Conservation (phyloP, 2,797 vertebrate genomes). For the Melanotaenia nigrans region DNA sequence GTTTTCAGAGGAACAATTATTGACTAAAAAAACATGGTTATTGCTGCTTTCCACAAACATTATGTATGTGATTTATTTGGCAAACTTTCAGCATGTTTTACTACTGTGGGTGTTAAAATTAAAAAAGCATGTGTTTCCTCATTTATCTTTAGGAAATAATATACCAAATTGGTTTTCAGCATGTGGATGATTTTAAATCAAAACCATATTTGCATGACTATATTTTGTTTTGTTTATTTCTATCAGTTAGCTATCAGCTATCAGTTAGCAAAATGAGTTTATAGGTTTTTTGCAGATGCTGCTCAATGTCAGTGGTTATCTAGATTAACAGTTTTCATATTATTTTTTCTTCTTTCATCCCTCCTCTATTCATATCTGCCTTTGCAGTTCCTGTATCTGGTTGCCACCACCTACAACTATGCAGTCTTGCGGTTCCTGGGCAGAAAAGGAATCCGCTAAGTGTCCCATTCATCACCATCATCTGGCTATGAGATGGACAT, state of each 20-base stretch:
- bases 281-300: not conserved
- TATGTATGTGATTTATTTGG: constrained; percentile 4
- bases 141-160: constrained; percentile 1
- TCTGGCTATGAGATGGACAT: constrained; percentile 50
- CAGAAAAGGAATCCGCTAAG: constrained; percentile 92
- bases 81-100: not conserved
- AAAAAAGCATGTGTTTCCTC: not conserved
- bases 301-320: not conserved
- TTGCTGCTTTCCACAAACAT: not conserved
- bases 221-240: not conserved
- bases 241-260: not conserved
- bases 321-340: not conserved
- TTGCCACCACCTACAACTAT: constrained; percentile 97
- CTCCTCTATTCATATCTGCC: constrained; percentile 29
- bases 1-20: constrained; percentile 18
- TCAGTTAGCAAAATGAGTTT: not conserved
- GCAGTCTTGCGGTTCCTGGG: constrained; percentile 96
- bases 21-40: not conserved
- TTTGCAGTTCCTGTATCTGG: constrained; percentile 91
- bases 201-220: not conserved
- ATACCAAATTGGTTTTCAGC: not conserved
- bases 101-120: not conserved
- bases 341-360: not conserved
- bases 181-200: not conserved
- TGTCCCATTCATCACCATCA: constrained; percentile 28